phyloP scores from a whole-genome alignment of 2,113 vertebrate genomes.

The Lophius piscatorius region DNA sequence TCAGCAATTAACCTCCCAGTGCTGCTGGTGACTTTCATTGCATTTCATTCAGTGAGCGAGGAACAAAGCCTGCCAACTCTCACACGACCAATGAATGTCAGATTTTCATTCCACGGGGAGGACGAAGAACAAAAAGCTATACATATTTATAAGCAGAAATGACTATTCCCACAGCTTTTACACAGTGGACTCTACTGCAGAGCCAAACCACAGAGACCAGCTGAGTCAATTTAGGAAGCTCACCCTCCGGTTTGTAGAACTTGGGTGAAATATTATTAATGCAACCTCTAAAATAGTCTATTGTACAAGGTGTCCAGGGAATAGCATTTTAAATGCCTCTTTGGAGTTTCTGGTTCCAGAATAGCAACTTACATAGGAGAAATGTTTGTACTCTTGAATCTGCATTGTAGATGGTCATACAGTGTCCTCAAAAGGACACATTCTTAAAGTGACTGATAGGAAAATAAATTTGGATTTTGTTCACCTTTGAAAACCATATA shows the following conservation, averaged over 20 bases:
- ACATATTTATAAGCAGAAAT: constrained; percentile 62
- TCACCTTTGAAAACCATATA: too few relatives aligned
- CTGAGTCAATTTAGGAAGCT: constrained; percentile 21
- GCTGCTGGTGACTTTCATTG: constrained; percentile 47
- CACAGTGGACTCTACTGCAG: constrained; percentile 7
- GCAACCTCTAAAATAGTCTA: constrained; percentile 14
- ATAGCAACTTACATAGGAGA: constrained; percentile 6
- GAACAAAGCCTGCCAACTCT: constrained; percentile 34
- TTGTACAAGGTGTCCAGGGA: constrained; percentile 1
- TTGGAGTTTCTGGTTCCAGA: constrained; percentile 6
- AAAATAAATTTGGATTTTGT: too few relatives aligned
- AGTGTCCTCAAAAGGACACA: neutral
- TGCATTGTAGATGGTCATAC: constrained; percentile 13
- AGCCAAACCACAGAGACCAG: constrained; percentile 8
- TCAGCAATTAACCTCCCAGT: constrained; percentile 56
- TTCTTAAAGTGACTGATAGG: constrained; percentile 5
- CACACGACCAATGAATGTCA: constrained; percentile 17
- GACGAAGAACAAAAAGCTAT: constrained; percentile 28
- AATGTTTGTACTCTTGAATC: constrained; percentile 14
- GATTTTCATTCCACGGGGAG: constrained; percentile 45
- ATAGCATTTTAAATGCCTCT: constrained; percentile 9
- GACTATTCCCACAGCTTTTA: constrained; percentile 27
- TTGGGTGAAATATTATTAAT: constrained; percentile 5
- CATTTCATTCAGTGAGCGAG: constrained; percentile 26
- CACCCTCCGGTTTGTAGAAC: neutral